Evolutionary conservation across 2,888 invertebrate species (phyloP), one percentile per base, ranked within the genome.

Genomic region (Patella depressa): DNA sequence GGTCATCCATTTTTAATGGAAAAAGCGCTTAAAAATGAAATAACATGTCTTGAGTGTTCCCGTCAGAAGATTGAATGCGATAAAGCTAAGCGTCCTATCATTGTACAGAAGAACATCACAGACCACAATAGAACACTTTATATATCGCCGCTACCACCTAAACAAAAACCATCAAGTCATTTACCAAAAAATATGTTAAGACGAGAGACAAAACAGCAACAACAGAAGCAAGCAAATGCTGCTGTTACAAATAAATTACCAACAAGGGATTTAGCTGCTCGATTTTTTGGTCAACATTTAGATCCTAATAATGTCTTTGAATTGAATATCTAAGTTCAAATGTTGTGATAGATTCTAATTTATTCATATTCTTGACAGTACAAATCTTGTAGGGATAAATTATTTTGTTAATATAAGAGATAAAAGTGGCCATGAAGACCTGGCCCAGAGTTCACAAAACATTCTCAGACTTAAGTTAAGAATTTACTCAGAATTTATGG

Each of bases 1-100:
- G 91, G 91, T 0, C 90, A 90, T 78, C 87, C 88, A 0, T 59
- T 89, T 17, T 85, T 89, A 71, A 88, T 91, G 85, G 88, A 89
- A 75, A 90, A 88, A 85, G 90, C 90, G 79, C 90, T 88, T 15
- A 85, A 82, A 19, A 88, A 88, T 81, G 88, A 89, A 76, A 79
- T 88, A 45, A 84, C 85, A 12, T 90, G 90, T 78, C 86, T 86
- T 2, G 80, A 83, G 69, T 90, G 90, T 77, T 84, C 81, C 76
- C 81, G 85, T 71, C 88, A 88, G 75, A 83, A 85, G 77, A 75
- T 83, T 24, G 81, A 86, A 65, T 90, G 89, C 89, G 86, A 90
- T 53, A 81, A 84, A 19, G 80, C 83, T 1, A 88, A 90, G 76
- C 84, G 85, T 11, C 86, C 88, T 12, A 83, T 88, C 3, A 81